phyloP scores from a whole-genome alignment of 2,113 vertebrate species.

The Engraulis encrasicolus region DNA sequence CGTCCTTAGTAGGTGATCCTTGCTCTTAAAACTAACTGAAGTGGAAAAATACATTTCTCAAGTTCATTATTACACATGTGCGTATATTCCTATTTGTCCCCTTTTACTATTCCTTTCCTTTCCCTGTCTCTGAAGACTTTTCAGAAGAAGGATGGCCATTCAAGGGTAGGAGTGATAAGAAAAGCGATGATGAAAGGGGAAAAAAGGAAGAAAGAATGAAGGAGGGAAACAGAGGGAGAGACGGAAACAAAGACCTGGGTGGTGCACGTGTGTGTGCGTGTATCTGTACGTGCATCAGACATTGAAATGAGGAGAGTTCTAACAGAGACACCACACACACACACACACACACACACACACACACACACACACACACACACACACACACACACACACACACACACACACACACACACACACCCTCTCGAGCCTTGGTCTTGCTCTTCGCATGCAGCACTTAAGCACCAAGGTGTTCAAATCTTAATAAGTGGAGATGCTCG shows the following conservation, averaged over 20 bases:
- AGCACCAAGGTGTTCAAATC: background rate
- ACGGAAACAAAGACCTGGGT: background rate
- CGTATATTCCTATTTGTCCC: background rate
- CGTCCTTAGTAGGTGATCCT: slow-evolving; percentile 5
- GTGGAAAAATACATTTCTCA: slow-evolving; percentile 9
- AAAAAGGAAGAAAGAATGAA: background rate
- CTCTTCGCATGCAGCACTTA: background rate
- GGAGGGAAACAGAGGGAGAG: background rate
- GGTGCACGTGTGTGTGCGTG: no score
- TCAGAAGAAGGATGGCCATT: background rate
- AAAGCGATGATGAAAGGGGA: background rate
- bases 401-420: background rate
- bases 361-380: background rate
- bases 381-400: background rate
- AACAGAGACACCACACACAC: background rate
- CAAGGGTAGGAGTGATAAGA: background rate
- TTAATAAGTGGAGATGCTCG: background rate
- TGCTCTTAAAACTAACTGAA: slow-evolving; percentile 34
- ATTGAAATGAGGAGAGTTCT: background rate
- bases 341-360: background rate
- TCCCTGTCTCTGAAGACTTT: background rate
- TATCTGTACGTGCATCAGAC: background rate
- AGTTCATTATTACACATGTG: background rate
- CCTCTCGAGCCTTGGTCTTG: background rate
- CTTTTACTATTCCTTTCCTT: background rate